These are phyloP conservation scores for Coptotermes formosanus DNA, from an alignment of 1,140 invertebrate species.

Conservation along the genomic window DNA sequence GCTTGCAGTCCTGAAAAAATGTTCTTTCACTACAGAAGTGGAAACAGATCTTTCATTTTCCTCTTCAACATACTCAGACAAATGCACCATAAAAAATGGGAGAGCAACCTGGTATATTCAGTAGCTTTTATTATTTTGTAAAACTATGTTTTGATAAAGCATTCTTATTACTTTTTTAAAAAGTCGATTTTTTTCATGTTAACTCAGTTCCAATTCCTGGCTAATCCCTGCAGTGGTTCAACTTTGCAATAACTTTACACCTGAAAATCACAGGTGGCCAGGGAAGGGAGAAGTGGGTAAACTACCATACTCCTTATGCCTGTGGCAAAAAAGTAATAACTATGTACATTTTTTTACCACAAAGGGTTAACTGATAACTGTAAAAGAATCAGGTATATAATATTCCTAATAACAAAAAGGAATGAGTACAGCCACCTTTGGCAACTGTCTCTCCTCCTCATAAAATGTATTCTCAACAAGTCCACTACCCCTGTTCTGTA, in stretches of 20 bases:
- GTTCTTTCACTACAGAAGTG: background rate
- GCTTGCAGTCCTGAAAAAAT: background rate
- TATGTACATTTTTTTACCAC: constrained; percentile 34
- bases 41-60: background rate
- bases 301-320: constrained; percentile 18
- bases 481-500: constrained; percentile 28
- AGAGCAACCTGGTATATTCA: background rate
- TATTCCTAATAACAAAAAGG: constrained; percentile 32
- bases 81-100: background rate
- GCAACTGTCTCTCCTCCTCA: constrained; percentile 22
- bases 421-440: constrained; percentile 28
- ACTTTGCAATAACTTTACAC: constrained; percentile 13
- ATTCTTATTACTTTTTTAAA: background rate
- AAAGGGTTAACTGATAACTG: constrained; percentile 31
- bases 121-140: background rate
- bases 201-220: constrained; percentile 32
- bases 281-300: background rate
- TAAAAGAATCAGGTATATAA: constrained; percentile 29
- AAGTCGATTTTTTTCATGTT: background rate
- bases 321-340: constrained; percentile 33
- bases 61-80: background rate
- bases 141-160: background rate
- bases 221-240: constrained; percentile 33
- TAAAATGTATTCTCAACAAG: constrained; percentile 29
- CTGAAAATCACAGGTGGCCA: background rate